Base-by-base conservation (phyloP, 1,140 invertebrate species). In the Drosophila teissieri region DNA sequence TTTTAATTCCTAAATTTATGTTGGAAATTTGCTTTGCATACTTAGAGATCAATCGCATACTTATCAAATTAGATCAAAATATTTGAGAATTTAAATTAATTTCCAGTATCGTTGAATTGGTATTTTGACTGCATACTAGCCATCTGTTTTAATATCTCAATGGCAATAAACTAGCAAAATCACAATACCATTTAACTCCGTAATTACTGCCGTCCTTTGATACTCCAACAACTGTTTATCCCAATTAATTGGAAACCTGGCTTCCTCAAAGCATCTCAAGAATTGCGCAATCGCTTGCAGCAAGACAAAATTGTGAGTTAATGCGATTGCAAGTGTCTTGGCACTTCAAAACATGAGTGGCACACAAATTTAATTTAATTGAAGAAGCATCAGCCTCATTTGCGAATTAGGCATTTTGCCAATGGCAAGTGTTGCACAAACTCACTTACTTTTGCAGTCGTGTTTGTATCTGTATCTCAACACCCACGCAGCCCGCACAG, bases 381-480 rank as follows among this genome's bases (percentile, higher is more conserved):
- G 52, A 69, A 69, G 27, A 55, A 48, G 44, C 40, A 15, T 36
- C 63, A 53, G 44, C 27, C 64, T 68, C 51, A 48, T 54, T 54
- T 52, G 52, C 40, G 65, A 78, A 75, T 53, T 61, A 62, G 58
- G 70, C 64, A 72, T 46, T 75, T 15, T 75, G 73, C 73, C 51
- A 51, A 77, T 68, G 55, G 73, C 73, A 60, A 53, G 24, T 74
- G 48, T 74, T 51, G 62, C 45, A 56, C 48, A 68, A 56, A 53
- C 10, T 44, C 7, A 31, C 24, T 76, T 76, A 49, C 61, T 60
- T 36, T 34, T 34, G 5, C 5, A 68, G 42, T 12, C 10, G 10
- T 44, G 10, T 40, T 44, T n/a, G 37, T 17, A 56, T 42, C 58
- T 49, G 22, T 24, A 61, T 11, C 36, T 48, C 27, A n/a, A n/a